A percentile compares a stretch with the other conserved stretches of the same genome.
These are phyloP conservation scores for Xenopus tropicalis DNA, from an alignment of 2,113 vertebrate species.

Conservation along the genomic window UCB_Xtro_10.0 CM004445.2:101482001-101482500, in stretches of 20 bases:
- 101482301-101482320: not conserved
- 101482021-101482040: not conserved
- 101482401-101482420: slow-evolving; percentile 5
- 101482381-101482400: not conserved
- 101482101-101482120: too few relatives aligned
- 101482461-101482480: slow-evolving; percentile 39
- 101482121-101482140: not conserved
- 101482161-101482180: too few relatives aligned
- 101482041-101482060: not conserved
- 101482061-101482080: not conserved
- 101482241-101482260: too few relatives aligned
- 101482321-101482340: not conserved
- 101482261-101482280: too few relatives aligned
- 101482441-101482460: slow-evolving; percentile 37
- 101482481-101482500: slow-evolving; percentile 44
- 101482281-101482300: too few relatives aligned
- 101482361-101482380: not conserved
- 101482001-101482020: not conserved
- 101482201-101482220: too few relatives aligned
- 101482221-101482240: too few relatives aligned
- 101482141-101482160: not conserved
- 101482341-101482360: not conserved
- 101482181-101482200: too few relatives aligned
- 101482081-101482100: not conserved
- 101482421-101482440: slow-evolving; percentile 20